Percentiles rank a stretch among this genome's conserved stretches.
These are phyloP conservation scores for Lasius fuliginosus DNA, from an alignment of 2,888 invertebrate species.

Conservation along the genomic window DNA sequence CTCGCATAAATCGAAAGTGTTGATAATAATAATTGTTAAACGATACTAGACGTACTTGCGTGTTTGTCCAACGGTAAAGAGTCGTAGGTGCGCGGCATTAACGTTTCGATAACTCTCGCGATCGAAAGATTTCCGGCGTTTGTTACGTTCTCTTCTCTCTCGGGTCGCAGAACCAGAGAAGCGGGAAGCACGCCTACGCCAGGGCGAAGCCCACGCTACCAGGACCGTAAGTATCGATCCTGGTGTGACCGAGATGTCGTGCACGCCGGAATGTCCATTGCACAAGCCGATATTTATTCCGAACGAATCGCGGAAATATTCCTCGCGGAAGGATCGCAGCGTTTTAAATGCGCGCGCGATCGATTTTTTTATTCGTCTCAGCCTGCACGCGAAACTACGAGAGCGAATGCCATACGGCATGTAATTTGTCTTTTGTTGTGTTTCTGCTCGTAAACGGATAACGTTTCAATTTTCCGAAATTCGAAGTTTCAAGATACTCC, in stretches of 20 bases:
- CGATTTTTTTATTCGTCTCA: conserved; percentile 2
- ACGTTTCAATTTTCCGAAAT: not conserved
- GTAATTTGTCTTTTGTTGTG: no score
- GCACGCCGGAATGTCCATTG: conserved; percentile 16
- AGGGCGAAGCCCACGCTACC: conserved; percentile 68
- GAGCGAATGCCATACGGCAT: no score
- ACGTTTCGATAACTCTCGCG: conserved; percentile 14
- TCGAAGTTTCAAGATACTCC: not conserved
- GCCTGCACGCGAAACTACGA: conserved; percentile 9
- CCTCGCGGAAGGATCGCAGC: not conserved
- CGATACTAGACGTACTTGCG: not conserved
- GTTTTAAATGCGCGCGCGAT: conserved; percentile 24
- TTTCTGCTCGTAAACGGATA: not conserved
- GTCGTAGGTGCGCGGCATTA: not conserved
- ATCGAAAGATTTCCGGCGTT: conserved; percentile 21
- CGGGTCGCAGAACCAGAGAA: conserved; percentile 57
- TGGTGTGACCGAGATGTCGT: conserved; percentile 18
- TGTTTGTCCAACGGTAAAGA: not conserved
- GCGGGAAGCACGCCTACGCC: conserved; percentile 71
- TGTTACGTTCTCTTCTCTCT: conserved; percentile 50
- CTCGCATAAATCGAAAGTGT: not conserved
- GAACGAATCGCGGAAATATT: conserved; percentile 46
- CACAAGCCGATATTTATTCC: conserved; percentile 27
- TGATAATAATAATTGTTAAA: not conserved
- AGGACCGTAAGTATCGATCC: conserved; percentile 60